Evolutionary conservation across 2,888 invertebrate genomes (phyloP).

Genomic region (Lepidocyrtinus sp.): DNA sequence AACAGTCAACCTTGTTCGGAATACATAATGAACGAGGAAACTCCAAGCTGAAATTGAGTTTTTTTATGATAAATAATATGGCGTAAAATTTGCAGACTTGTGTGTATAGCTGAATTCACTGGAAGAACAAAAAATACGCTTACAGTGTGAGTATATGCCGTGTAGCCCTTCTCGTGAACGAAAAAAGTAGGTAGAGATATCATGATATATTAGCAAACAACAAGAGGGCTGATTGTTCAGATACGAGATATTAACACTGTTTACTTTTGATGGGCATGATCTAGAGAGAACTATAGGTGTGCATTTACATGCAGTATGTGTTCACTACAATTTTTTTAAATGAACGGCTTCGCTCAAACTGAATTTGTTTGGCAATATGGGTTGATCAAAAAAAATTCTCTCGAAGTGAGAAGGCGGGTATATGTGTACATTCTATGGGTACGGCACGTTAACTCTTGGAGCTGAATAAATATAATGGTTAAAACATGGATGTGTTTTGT

Average conservation of each 20-base stretch:
- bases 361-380: slow-evolving; percentile 33
- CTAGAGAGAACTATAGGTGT: no score
- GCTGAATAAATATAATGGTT: neutral
- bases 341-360: neutral
- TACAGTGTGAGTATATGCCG: neutral
- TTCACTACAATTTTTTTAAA: neutral
- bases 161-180: neutral
- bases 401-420: slow-evolving; percentile 36
- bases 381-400: slow-evolving; percentile 22
- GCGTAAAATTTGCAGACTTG: neutral
- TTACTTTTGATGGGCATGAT: neutral
- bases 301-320: neutral
- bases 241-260: neutral
- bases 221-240: slow-evolving; percentile 15
- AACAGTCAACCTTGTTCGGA: neutral
- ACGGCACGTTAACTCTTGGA: neutral
- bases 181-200: neutral
- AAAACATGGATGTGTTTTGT: no score
- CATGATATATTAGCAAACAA: neutral
- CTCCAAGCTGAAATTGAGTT: neutral
- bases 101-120: neutral
- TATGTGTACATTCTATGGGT: slow-evolving; percentile 3
- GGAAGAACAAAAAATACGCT: neutral
- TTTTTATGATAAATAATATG: slow-evolving; percentile 7
- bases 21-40: slow-evolving; percentile 6